Evolutionary conservation across 2,888 invertebrate genomes (phyloP).

Genomic region (Calliopum simillimum): DNA sequence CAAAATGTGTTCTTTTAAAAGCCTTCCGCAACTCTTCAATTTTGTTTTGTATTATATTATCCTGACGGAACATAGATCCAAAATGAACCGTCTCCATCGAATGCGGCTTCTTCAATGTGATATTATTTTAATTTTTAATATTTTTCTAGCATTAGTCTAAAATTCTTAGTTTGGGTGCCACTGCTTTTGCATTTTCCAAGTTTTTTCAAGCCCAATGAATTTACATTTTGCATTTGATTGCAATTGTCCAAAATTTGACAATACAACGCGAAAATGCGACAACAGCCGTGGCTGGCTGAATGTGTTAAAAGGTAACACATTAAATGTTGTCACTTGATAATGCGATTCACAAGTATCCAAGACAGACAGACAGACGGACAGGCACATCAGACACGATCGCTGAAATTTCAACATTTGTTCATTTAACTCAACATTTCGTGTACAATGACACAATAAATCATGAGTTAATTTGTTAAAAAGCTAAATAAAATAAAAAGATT

Average conservation of each 20-base stretch:
- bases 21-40: no score
- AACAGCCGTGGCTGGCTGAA: constrained; percentile 1
- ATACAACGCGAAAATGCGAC: constrained; percentile 1
- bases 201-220: no score
- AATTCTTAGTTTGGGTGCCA: no score
- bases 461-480: constrained; percentile 16
- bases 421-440: constrained; percentile 10
- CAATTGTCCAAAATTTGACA: constrained; percentile 15
- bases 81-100: no score
- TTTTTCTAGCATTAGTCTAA: no score
- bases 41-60: no score
- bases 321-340: constrained; percentile 4
- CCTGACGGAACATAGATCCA: no score
- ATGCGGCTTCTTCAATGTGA: no score
- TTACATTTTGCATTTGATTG: constrained; percentile 17
- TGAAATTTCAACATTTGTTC: constrained; percentile 17
- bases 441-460: constrained; percentile 24
- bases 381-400: not conserved
- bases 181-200: no score
- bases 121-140: no score
- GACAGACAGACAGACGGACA: no score
- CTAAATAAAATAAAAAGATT: not conserved
- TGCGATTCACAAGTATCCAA: not conserved
- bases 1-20: no score
- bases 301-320: constrained; percentile 8